Conservation (phyloP, 2,888 invertebrate species). For the Hemicrepidius hirtus region DNA sequence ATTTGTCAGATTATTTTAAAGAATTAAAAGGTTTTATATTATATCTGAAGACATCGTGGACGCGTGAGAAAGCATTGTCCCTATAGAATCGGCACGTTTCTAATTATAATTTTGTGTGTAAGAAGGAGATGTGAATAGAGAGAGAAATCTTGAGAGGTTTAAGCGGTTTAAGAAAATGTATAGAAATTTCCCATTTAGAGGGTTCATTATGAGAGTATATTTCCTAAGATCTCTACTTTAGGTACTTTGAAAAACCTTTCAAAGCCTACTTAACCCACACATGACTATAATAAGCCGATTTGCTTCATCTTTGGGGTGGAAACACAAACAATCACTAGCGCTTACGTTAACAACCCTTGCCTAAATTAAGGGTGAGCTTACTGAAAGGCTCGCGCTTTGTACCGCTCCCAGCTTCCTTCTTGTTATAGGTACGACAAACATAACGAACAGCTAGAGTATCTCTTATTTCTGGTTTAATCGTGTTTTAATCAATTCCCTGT, state of each 20-base stretch:
- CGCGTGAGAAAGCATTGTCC: background rate
- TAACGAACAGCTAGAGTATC: conserved; percentile 10
- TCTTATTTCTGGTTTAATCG: conserved; percentile 55
- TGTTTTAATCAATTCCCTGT: conserved; percentile 67
- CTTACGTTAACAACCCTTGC: conserved; percentile 39
- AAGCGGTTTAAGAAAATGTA: background rate
- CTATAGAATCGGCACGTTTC: background rate
- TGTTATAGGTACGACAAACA: conserved; percentile 19
- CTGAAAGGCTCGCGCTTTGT: background rate
- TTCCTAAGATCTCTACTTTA: background rate
- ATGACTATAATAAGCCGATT: conserved; percentile 33
- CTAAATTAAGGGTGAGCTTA: conserved; percentile 29
- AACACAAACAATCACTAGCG: conserved; percentile 40
- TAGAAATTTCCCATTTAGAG: background rate
- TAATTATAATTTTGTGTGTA: background rate
- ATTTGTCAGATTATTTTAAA: conserved; percentile 27
- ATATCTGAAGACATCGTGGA: background rate
- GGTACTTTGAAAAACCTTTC: background rate
- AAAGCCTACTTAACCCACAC: conserved; percentile 10
- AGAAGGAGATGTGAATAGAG: no score
- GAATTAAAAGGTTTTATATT: background rate
- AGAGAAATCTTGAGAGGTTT: no score
- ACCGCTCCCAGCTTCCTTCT: background rate
- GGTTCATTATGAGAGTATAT: background rate
- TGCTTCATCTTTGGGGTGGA: conserved; percentile 36